These are phyloP conservation scores for Acrobasis suavella DNA, from an alignment of 2,888 invertebrate species.

Conservation along the genomic window DNA sequence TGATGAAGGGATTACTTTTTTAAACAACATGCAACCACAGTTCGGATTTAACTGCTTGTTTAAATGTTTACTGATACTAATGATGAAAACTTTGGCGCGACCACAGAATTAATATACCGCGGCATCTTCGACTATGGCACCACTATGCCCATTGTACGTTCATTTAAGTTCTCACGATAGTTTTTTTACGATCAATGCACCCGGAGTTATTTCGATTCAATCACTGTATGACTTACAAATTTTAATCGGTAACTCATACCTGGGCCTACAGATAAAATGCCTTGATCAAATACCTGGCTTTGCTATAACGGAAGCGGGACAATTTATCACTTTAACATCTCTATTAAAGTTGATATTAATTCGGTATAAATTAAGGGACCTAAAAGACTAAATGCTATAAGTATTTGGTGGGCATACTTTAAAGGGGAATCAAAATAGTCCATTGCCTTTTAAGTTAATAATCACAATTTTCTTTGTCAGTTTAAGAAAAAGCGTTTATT, in stretches of 20 bases:
- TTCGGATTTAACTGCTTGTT: too few relatives aligned
- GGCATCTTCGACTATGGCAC: constrained; percentile 34
- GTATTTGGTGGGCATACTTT: too few relatives aligned
- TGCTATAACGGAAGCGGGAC: constrained; percentile 21
- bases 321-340: constrained; percentile 19
- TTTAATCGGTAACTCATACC: constrained; percentile 51
- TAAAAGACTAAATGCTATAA: too few relatives aligned
- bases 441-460: too few relatives aligned
- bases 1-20: too few relatives aligned
- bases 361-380: too few relatives aligned
- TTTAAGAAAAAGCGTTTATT: too few relatives aligned
- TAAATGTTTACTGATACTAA: too few relatives aligned
- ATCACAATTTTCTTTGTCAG: too few relatives aligned
- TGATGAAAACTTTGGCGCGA: too few relatives aligned
- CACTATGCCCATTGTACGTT: constrained; percentile 55
- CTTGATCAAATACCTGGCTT: constrained; percentile 26
- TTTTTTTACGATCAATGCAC: constrained; percentile 62
- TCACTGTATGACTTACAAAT: constrained; percentile 55
- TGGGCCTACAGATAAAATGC: constrained; percentile 30
- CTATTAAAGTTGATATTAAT: constrained; percentile 2
- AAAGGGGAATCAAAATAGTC: too few relatives aligned
- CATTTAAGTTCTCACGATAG: constrained; percentile 67
- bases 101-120: not conserved
- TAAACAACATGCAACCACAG: too few relatives aligned
- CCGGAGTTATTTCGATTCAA: constrained; percentile 61